Percentiles rank a stretch among this genome's conserved stretches.
Evolutionary conservation across 2,113 vertebrate species (phyloP).

Genomic region (Donacobius atricapilla): DNA sequence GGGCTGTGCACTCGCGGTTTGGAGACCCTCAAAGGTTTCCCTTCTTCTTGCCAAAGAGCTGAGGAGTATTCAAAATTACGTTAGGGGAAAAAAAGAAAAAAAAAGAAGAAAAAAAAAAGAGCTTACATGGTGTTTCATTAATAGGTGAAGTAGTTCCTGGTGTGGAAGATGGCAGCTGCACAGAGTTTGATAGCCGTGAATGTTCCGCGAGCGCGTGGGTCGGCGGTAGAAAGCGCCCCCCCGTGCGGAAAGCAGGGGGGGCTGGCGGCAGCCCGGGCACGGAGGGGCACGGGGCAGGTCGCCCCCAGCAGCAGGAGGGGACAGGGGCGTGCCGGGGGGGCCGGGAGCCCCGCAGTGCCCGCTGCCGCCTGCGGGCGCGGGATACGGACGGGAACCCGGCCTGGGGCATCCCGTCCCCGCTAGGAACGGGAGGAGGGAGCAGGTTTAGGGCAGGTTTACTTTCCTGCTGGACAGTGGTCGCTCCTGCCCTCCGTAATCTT

Average conservation of each 20-base stretch:
- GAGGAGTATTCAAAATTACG: neutral
- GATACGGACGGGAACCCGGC: too few species aligned
- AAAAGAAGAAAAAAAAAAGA: neutral
- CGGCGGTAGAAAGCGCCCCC: rapidly evolving
- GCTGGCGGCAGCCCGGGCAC: neutral
- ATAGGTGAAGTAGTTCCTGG: neutral
- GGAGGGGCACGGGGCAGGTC: neutral
- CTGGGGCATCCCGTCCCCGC: rapidly evolving
- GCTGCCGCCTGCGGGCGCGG: neutral
- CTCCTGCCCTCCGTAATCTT: neutral
- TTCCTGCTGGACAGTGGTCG: neutral
- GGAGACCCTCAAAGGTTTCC: neutral
- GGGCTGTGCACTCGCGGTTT: neutral
- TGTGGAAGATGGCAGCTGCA: neutral
- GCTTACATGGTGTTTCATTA: neutral
- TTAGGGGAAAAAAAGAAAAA: rapidly evolving
- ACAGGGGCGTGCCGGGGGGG: too few species aligned
- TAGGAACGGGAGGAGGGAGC: neutral
- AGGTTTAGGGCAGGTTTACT: neutral
- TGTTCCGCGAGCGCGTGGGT: neutral
- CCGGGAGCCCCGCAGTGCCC: neutral
- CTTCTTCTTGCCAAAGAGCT: neutral
- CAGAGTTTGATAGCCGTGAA: neutral
- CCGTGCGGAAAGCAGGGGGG: neutral
- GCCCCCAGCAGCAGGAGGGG: neutral